Evolutionary conservation across 2,797 vertebrate species (phyloP).

Genomic region (Siniperca undulata): DNA sequence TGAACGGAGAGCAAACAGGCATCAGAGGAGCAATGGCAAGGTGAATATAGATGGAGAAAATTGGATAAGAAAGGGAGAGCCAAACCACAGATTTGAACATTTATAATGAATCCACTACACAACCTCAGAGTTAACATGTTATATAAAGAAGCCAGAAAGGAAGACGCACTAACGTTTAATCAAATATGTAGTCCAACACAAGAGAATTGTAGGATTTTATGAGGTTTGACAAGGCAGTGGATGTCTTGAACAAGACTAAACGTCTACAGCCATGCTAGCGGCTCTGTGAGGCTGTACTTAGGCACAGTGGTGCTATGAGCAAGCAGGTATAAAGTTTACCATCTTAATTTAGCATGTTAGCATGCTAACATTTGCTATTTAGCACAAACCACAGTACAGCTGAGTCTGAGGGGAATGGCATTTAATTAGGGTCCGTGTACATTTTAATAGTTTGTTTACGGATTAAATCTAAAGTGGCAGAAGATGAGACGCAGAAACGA

Average conservation of each 20-base stretch:
- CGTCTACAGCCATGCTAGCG: not conserved
- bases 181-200: not conserved
- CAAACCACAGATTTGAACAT: not conserved
- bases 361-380: not conserved
- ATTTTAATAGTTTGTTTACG: too few relatives aligned
- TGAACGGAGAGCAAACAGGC: not conserved
- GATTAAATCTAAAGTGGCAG: too few relatives aligned
- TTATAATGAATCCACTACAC: not conserved
- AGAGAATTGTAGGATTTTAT: not conserved
- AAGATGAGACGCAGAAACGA: too few relatives aligned
- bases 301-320: not conserved
- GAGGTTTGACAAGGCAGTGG: not conserved
- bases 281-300: not conserved
- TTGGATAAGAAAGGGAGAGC: not conserved
- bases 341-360: not conserved
- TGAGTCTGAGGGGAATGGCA: not conserved
- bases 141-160: constrained; percentile 6
- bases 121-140: constrained; percentile 1
- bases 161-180: not conserved
- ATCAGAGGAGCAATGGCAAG: constrained; percentile 3
- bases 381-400: not conserved
- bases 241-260: not conserved
- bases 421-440: too few relatives aligned
- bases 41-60: not conserved
- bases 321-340: not conserved